Percentiles rank a stretch among this genome's conserved stretches.
phyloP scores from a whole-genome alignment of 2,888 invertebrate genomes.

The Cremastobaeus sp. region DNA sequence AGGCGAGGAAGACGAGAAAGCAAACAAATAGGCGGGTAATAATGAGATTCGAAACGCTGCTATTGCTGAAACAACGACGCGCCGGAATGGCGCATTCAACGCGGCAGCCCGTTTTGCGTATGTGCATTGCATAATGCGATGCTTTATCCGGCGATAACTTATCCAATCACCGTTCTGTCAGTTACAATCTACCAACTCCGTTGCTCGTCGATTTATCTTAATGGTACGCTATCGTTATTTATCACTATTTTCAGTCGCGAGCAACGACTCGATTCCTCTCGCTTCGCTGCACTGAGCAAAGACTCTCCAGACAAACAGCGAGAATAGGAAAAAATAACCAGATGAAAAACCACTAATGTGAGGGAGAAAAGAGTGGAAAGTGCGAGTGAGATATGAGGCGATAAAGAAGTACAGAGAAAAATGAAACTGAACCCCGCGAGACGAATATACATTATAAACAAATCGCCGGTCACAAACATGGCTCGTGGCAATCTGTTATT shows the following conservation, averaged over 20 bases:
- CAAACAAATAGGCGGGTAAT: slow-evolving; percentile 58
- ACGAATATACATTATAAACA: slow-evolving; percentile 60
- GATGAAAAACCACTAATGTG: neutral
- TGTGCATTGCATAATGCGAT: slow-evolving; percentile 70
- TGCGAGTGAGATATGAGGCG: too few relatives aligned
- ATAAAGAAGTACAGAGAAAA: slow-evolving; percentile 45
- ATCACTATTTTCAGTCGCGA: slow-evolving; percentile 74
- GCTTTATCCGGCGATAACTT: slow-evolving; percentile 72
- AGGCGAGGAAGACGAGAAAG: slow-evolving; percentile 14
- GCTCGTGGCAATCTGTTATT: slow-evolving; percentile 59
- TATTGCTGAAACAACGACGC: slow-evolving; percentile 64
- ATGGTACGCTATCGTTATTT: slow-evolving; percentile 75
- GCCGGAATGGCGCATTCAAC: slow-evolving; percentile 57
- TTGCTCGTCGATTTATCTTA: slow-evolving; percentile 75
- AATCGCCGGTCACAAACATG: slow-evolving; percentile 55
- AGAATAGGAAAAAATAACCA: slow-evolving; percentile 14
- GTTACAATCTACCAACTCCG: slow-evolving; percentile 73
- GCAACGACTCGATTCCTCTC: slow-evolving; percentile 67
- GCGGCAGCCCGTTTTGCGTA: slow-evolving; percentile 50
- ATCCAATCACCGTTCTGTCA: slow-evolving; percentile 75
- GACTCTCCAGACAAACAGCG: slow-evolving; percentile 42
- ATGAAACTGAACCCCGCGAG: slow-evolving; percentile 43
- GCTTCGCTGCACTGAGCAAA: slow-evolving; percentile 46
- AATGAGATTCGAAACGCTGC: slow-evolving; percentile 67
- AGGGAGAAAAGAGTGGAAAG: neutral